Percentiles rank a stretch among this genome's conserved stretches.
These are phyloP conservation scores for Calameuta filiformis DNA, from an alignment of 2,888 invertebrate species.

Conservation along the genomic window DNA sequence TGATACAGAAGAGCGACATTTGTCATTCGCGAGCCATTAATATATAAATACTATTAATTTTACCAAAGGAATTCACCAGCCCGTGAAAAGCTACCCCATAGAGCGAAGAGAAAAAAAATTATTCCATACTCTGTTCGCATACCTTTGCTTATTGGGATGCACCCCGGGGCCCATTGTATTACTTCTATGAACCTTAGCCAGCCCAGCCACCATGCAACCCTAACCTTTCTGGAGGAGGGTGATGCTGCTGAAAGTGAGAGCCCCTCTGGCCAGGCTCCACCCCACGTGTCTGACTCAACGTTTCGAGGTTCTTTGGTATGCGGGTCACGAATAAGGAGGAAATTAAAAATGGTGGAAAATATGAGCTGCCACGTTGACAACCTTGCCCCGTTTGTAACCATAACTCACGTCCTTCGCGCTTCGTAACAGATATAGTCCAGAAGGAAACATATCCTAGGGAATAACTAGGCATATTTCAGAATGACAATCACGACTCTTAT, in stretches of 20 bases:
- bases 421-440: not conserved
- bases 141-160: slow-evolving; percentile 47
- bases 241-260: slow-evolving; percentile 27
- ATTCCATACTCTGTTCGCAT: slow-evolving; percentile 31
- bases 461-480: not conserved
- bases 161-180: slow-evolving; percentile 52
- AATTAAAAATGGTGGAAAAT: not conserved
- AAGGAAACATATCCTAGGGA: not conserved
- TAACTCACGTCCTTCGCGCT: not conserved
- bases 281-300: slow-evolving; percentile 24
- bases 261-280: slow-evolving; percentile 41
- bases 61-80: slow-evolving; percentile 55
- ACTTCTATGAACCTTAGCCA: slow-evolving; percentile 35
- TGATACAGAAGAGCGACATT: slow-evolving; percentile 31
- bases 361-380: not conserved
- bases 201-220: slow-evolving; percentile 47
- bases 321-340: not conserved
- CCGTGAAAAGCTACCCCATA: slow-evolving; percentile 55
- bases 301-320: not conserved
- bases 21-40: slow-evolving; percentile 47
- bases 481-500: not conserved
- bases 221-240: slow-evolving; percentile 28
- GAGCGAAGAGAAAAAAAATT: slow-evolving; percentile 19
- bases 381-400: not conserved
- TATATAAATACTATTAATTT: slow-evolving; percentile 61